phyloP scores from a whole-genome alignment of 2,113 vertebrate genomes.

The Abramis brama region DNA sequence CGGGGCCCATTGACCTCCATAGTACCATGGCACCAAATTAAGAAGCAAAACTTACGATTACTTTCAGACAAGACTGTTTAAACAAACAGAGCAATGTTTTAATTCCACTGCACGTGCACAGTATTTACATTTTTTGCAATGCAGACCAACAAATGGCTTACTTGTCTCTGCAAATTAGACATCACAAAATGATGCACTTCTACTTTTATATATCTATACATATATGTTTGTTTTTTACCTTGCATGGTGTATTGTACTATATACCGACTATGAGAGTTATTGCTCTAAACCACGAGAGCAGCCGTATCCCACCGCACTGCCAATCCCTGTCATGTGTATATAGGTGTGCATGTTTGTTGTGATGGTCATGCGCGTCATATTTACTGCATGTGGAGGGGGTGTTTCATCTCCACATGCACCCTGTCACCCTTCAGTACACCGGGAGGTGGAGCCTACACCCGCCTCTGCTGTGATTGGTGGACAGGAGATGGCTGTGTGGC shows the following conservation, averaged over 20 bases:
- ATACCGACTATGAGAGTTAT: background rate
- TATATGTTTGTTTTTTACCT: background rate
- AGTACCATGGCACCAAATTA: background rate
- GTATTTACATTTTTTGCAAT: background rate
- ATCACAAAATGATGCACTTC: background rate
- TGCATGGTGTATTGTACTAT: background rate
- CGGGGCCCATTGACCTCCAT: too few relatives aligned
- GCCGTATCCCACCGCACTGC: background rate
- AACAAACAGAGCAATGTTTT: background rate
- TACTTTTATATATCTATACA: background rate
- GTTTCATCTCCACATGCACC: conserved; percentile 34
- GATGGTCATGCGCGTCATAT: background rate
- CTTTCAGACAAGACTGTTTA: background rate
- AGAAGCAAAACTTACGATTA: background rate
- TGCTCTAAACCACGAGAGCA: background rate
- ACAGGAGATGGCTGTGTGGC: conserved; percentile 18
- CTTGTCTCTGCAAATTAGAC: background rate
- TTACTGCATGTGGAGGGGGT: conserved; percentile 23
- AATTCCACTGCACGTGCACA: background rate
- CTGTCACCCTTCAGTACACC: conserved; percentile 16
- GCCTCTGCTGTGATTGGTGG: conserved; percentile 42
- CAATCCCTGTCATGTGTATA: conserved; percentile 14
- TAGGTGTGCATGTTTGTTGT: conserved; percentile 33
- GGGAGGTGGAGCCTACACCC: background rate
- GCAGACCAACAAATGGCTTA: background rate